These are phyloP conservation scores for Drosophila formosana DNA, from an alignment of 2,888 invertebrate genomes.

Conservation along the genomic window DNA sequence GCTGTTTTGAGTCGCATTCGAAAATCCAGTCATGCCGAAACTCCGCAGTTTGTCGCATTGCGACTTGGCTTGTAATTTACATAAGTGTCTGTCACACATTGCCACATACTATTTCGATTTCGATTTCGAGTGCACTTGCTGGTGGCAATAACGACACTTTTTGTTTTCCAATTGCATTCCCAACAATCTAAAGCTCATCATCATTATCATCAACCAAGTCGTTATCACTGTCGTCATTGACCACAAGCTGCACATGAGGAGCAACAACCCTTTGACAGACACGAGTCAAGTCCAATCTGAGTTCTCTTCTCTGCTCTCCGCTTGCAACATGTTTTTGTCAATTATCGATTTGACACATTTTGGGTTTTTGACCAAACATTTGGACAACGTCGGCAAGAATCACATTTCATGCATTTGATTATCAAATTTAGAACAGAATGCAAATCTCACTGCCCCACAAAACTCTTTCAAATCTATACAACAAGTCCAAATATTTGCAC, in stretches of 20 bases:
- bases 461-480: background rate
- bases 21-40: slow-evolving; percentile 33
- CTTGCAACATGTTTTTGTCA: slow-evolving; percentile 43
- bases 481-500: slow-evolving; percentile 41
- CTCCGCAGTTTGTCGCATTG: slow-evolving; percentile 56
- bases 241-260: slow-evolving; percentile 21
- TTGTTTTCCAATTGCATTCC: slow-evolving; percentile 35
- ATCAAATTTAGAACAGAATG: slow-evolving; percentile 44
- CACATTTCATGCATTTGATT: slow-evolving; percentile 50
- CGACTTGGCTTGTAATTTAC: slow-evolving; percentile 57
- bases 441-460: slow-evolving; percentile 22
- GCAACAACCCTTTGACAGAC: slow-evolving; percentile 26
- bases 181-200: slow-evolving; percentile 18
- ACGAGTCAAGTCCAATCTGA: slow-evolving; percentile 8
- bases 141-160: slow-evolving; percentile 56
- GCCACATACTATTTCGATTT: slow-evolving; percentile 27
- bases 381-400: slow-evolving; percentile 32
- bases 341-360: slow-evolving; percentile 78
- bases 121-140: slow-evolving; percentile 29
- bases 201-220: background rate
- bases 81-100: slow-evolving; percentile 56
- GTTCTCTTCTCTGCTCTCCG: background rate
- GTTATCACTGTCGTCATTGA: slow-evolving; percentile 13
- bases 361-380: slow-evolving; percentile 56
- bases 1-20: slow-evolving; percentile 12